Evolutionary conservation across 2,888 invertebrate species (phyloP), one percentile per base, ranked within the genome.

Genomic region (Cyclophora punctaria): DNA sequence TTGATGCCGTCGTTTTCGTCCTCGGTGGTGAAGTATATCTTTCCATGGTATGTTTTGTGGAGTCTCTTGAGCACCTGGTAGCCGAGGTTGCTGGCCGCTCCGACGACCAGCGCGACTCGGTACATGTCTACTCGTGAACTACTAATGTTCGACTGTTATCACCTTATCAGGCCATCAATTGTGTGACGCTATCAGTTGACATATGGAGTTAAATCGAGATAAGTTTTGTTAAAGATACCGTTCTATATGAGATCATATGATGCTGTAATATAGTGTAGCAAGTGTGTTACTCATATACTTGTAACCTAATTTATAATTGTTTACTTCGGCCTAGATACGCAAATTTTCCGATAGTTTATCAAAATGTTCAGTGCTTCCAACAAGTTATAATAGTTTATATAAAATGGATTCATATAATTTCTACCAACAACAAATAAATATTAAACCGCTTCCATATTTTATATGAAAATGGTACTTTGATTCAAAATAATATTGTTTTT

Each of bases 21-120:
- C 66, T 87, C 86, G 1, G 85, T 74, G 0, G 87, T 88, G 61
- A 83, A 87, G 64, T 87, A 88, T 49, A 88, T 80, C 63, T 81
- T 85, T 41, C 83, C 81, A 50, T 75, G 56, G 69, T 83, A 83
- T 3, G 64, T 62, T 56, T 74, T 69, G 35, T 67, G 65, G 2
- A 88, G 74, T 65, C 76, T 78, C 56, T 73, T 84, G 2, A 87
- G 60, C 0, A 87, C 81, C 68, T 85, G 83, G 53, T 80, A 86
- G 53, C 87, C 88, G 49, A 87, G 69, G 64, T 86, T 87, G 63
- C 80, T 82, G 50, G 79, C 73, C 45, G 86, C 88, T 50, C 83
- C 84, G 7, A 88, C 77, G 3, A 88, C 80, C 34, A 88, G 67
- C 58, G 86, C 86, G 54, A 86, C 85, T 75, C 78, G 73, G 63